Base-by-base conservation (phyloP, 2,113 vertebrate species). In the Geothlypis trichas region DNA sequence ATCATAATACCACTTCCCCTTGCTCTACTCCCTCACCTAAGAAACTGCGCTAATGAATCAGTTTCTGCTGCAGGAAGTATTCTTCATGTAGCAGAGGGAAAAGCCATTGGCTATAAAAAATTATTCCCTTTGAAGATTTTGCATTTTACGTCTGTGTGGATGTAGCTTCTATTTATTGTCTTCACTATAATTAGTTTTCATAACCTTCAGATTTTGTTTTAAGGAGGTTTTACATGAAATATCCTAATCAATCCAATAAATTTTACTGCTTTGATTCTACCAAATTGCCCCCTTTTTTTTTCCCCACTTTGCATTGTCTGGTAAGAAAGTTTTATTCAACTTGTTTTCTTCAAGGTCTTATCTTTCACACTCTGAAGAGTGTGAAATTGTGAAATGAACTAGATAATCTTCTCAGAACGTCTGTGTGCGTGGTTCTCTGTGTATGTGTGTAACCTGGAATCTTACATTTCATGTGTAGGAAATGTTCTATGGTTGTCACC, bases 401-500 rank as follows among this genome's bases (percentile, higher is more conserved):
- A 47, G 15, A 1, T 80, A 49, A n/a, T 66, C 9, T 58, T 26
- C 31, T 23, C 46, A 54, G 46, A 52, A 61, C 3, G 11, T 41
- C 4, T 22, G 2, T 23, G 27, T 9, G 9, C 4, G 15, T 47
- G 16, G 31, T 33, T 57, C 24, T 4, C 5, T 41, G 7, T 28
- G 15, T 4, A 11, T 12, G 16, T 4, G 13, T 11, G 4, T 66
- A 58, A 61, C 30, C 19, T 44, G 19, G 13, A 66, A 54, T 37
- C 8, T 41, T 57, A 9, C 0, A 2, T 85, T 72, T 79, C 27
- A 69, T 37, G 5, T 58, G 7, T 24, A 74, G 31, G 46, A 84
- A 86, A 31, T 1, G 0, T 35, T 61, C 21, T 61, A 0, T 52
- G 10, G 8, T 41, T 76, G 20, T 83, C 18, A 41, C 3, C 4